phyloP scores from a whole-genome alignment of 2,888 invertebrate genomes.

The Drosophila birchii region DNA sequence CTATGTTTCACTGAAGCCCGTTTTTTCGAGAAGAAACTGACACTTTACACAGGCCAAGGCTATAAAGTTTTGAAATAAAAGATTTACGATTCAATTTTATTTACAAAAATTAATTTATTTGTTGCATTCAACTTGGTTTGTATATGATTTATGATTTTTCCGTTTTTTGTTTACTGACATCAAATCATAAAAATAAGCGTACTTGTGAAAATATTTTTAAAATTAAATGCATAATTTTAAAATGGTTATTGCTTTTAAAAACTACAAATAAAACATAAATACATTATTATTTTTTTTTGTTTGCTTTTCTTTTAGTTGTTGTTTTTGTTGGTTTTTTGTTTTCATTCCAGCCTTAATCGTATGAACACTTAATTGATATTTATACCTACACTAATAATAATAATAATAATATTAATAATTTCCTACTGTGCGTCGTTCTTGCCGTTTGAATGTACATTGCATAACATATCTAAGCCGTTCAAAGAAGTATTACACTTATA shows the following conservation, averaged over 20 bases:
- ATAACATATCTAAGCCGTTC: slow-evolving; percentile 44
- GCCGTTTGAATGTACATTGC: slow-evolving; percentile 57
- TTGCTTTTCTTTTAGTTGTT: slow-evolving; percentile 43
- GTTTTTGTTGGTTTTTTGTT: slow-evolving; percentile 43
- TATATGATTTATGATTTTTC: slow-evolving; percentile 39
- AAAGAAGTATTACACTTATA: slow-evolving; percentile 57
- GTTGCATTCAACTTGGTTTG: slow-evolving; percentile 53
- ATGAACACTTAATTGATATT: slow-evolving; percentile 69
- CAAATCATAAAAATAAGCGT: slow-evolving; percentile 79
- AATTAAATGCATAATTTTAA: slow-evolving; percentile 60
- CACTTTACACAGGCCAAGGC: background rate
- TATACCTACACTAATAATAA: slow-evolving; percentile 36
- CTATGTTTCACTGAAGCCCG: background rate
- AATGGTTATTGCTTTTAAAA: slow-evolving; percentile 67
- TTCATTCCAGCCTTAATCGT: slow-evolving; percentile 61
- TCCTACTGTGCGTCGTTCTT: slow-evolving; percentile 39
- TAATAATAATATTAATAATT: slow-evolving; percentile 48
- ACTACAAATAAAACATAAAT: slow-evolving; percentile 60
- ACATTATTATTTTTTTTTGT: slow-evolving; percentile 19
- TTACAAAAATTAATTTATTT: slow-evolving; percentile 61
- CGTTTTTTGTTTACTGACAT: slow-evolving; percentile 64
- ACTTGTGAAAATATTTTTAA: slow-evolving; percentile 69
- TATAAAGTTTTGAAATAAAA: background rate
- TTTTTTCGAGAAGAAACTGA: background rate
- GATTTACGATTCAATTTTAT: slow-evolving; percentile 35